Base-by-base conservation (phyloP, 2,797 vertebrate genomes). In the Anguilla obscura region DNA sequence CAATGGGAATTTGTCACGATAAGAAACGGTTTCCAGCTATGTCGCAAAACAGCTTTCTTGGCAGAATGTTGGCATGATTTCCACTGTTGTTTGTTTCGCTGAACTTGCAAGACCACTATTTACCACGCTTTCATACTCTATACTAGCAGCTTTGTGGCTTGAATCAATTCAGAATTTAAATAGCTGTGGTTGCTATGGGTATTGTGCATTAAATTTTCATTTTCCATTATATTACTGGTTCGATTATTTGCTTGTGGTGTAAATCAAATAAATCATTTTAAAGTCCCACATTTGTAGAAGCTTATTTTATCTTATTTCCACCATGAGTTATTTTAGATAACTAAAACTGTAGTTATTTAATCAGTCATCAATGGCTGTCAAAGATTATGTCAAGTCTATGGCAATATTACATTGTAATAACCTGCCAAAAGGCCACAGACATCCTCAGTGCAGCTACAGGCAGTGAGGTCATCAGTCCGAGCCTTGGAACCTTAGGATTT, bases 391-490 rank as follows among this genome's bases (percentile, higher is more conserved):
- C 63, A 87, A 84, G 16, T 58, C 16, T 58, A 16, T 16, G 56
- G 16, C 76, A 84, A 10, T 76, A 71, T 66, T 60, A 88, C 80
- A 86, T 66, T 89, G 85, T 92, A 86, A 91, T 52, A 91, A 87
- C 88, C 52, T 85, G 9, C 12, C n/a, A 36, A 89, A 83, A 90
- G 90, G 91, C 88, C 89, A 88, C 71, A 21, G 86, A 88, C 85
- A 69, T 87, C 88, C 92, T 14, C 7, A 18, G 40, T 50, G 9
- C 89, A 91, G 85, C 87, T 79, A 88, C 91, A 10, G 88, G 91
- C 92, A 88, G 74, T 91, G 91, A 87, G 90, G 89, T 93, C 91
- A 91, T 92, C 90, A 88, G 91, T 93, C 87, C 86, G 85, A 90
- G 88, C 88, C 33, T 10, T 24, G 6, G 8, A 56, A 36, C 45